Base-by-base conservation (phyloP, 1,140 invertebrate species). In the Parasteatoda tepidariorum region DNA sequence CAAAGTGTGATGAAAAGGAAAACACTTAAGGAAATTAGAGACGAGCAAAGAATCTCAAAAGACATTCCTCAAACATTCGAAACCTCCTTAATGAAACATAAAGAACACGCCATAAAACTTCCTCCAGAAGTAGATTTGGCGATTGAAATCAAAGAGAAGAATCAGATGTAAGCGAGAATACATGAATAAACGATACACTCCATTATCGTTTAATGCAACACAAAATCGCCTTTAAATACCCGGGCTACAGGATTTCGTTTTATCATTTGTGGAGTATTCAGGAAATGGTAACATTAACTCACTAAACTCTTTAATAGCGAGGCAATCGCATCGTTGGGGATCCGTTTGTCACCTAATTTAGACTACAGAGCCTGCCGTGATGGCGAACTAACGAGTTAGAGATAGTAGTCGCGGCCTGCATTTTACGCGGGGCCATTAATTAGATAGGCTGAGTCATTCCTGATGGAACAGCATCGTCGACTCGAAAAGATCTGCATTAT, bases 261-360 rank as follows among this genome's bases (percentile, higher is more conserved):
- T 54, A 33, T 66, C 74, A 78, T 34, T 15, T 41, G 26, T 31
- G 59, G 59, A 31, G n/a, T n/a, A n/a, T n/a, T n/a, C n/a, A 64
- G 74, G 74, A 78, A 78, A 78, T 78, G 74, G 33, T 61, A 64
- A 26, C 74, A 78, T 78, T 78, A 78, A 66, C 71, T 59, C 31
- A 18, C 55, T 18, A 34, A n/a, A 26, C 74, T 64, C 74, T 78
- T 78, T 78, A 78, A 54, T 61, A 61, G 55, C 33, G 18, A 18
- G 11, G 55, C 57, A 59, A 61, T 61, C 55, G 55, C 55, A 74
- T 38, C 24, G 18, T n/a, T 18, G 24, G 18, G 57, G n/a, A 74
- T 74, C 71, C 71, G 62, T 66, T 48, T 54, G 55, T 34, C 62
- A 59, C 74, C 74, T 78, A 78, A 78, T 78, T 78, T 64, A 54